Base-by-base conservation (phyloP, 2,888 invertebrate species). In the Amblyjoppa fuscipennis region DNA sequence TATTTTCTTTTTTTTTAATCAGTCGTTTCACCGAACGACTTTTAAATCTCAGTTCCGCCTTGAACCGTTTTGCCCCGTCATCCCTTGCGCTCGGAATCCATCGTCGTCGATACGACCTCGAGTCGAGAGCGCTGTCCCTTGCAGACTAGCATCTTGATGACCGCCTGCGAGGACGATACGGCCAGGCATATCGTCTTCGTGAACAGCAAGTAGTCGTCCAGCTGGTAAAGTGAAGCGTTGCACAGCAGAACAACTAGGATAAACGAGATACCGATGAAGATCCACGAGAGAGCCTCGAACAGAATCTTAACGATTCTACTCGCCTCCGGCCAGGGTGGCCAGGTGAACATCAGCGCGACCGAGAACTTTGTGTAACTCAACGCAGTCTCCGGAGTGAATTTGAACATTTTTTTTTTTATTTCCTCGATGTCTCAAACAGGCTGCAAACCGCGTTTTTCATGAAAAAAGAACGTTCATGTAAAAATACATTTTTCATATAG, bases 121-220 rank as follows among this genome's bases (percentile, higher is more conserved):
- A 84, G 28, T 31, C 87, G 84, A 3, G 76, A 76, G 28, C 81
- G 78, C 66, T 89, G 81, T 1, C 87, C 68, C 66, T 53, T 81
- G 68, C 84, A 81, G 25, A 87, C 11, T 1, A 83, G 13, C 71
- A 84, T 87, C 61, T 84, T 84, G 11, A 70, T 31, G 41, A 74
- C 11, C n/a, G 89, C 87, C 85, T 91, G 91, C 25, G 69, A 49
- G 4, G 88, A 64, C n/a, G 91, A 89, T 3, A 88, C 88, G 3
- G 89, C 84, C 80, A 91, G 88, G 13, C 91, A 90, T 11, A 91
- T 34, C 5, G 90, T 86, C 84, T 90, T 91, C 38, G 90, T 90
- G 73, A 90, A 75, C 1, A 73, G 71, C n/a, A 87, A 74, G 13
- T 89, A 38, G 69, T 91, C 88, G 7, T 87, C 51, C 9, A 86